These are phyloP conservation scores for Enteromius argenteus DNA, from an alignment of 2,797 vertebrate species.

Conservation along the genomic window DNA sequence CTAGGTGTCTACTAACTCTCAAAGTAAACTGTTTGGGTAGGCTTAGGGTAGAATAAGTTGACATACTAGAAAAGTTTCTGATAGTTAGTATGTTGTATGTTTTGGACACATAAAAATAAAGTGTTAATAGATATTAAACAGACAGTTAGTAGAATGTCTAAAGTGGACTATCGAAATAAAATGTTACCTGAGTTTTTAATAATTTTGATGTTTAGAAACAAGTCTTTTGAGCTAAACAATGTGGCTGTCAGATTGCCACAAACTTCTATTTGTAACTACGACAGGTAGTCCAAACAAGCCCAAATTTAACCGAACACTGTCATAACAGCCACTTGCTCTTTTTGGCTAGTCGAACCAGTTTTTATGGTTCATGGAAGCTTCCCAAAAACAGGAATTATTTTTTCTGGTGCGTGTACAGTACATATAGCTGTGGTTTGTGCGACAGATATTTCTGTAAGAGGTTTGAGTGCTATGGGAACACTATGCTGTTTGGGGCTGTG, in stretches of 20 bases:
- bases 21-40: no score
- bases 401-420: conserved; percentile 1
- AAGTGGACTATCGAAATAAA: no score
- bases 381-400: conserved; percentile 5
- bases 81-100: no score
- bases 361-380: conserved; percentile 28
- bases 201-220: neutral
- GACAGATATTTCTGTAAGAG: conserved; percentile 17
- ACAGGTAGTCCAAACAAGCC: conserved; percentile 17
- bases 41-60: no score
- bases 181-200: neutral
- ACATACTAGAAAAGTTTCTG: no score
- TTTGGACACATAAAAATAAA: no score
- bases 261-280: conserved; percentile 18
- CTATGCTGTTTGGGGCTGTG: conserved; percentile 7
- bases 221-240: conserved; percentile 1
- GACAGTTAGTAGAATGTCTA: no score
- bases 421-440: conserved; percentile 16
- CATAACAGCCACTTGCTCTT: conserved; percentile 33
- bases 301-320: neutral
- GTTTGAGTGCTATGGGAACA: conserved; percentile 6
- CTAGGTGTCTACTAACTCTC: no score
- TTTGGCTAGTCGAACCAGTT: conserved; percentile 1
- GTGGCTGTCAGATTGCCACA: neutral
- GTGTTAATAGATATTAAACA: no score